These are phyloP conservation scores for Exaiptasia diaphana DNA, from an alignment of 64 coral and sea anemone species.

Conservation along the genomic window DNA sequence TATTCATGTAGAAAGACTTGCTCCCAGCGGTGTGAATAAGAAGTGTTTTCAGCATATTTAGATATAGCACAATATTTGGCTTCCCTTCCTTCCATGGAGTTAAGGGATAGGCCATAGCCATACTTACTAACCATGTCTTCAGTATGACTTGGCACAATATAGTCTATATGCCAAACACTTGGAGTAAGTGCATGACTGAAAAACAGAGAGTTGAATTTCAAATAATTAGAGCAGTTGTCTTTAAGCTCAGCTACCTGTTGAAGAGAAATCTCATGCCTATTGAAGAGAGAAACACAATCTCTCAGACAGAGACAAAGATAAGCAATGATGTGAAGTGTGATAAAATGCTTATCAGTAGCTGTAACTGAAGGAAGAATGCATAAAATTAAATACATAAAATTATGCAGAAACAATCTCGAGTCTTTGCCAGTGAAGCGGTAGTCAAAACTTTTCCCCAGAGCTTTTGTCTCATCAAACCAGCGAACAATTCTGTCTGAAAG, in stretches of 20 bases:
- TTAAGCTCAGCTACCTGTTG: neutral
- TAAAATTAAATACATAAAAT: constrained; percentile 11
- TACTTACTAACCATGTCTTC: constrained; percentile 28
- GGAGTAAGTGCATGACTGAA: neutral
- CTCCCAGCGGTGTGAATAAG: neutral
- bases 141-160: constrained; percentile 49
- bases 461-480: constrained; percentile 19
- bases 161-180: constrained; percentile 8
- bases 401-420: constrained; percentile 4
- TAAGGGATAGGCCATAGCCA: constrained; percentile 30
- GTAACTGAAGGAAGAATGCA: neutral
- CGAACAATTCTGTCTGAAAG: neutral
- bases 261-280: neutral
- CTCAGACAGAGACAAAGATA: constrained; percentile 2
- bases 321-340: neutral
- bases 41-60: constrained; percentile 16
- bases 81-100: constrained; percentile 62
- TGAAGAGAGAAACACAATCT: constrained; percentile 11
- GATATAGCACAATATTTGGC: constrained; percentile 42
- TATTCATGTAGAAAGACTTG: constrained; percentile 39
- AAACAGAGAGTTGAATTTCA: neutral
- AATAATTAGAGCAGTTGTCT: neutral
- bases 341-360: neutral
- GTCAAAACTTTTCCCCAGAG: neutral
- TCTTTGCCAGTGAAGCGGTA: constrained; percentile 30